phyloP scores from a whole-genome alignment of 2,797 vertebrate genomes.

The Hippopotamyrus pictus region DNA sequence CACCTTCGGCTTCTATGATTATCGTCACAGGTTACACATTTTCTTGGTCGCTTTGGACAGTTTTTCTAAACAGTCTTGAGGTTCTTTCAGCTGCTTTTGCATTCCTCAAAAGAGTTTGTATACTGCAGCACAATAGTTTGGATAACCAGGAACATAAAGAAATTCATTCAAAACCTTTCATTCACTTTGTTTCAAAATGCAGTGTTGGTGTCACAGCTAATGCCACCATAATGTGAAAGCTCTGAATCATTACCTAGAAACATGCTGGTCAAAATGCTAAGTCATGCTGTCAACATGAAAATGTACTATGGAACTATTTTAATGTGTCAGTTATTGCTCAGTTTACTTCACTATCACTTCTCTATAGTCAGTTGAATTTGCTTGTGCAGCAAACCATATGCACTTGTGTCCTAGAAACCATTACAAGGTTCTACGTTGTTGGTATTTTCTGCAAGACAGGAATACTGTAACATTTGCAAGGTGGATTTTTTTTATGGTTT shows the following conservation, averaged over 20 bases:
- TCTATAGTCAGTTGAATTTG: not conserved
- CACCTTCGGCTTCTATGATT: not conserved
- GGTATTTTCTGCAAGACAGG: too few species aligned
- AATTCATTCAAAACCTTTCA: not conserved
- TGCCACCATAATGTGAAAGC: not conserved
- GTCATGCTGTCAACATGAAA: not conserved
- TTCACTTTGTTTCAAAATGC: not conserved
- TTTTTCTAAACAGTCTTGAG: not conserved
- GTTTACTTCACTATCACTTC: not conserved
- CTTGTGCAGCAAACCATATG: not conserved
- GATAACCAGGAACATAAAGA: not conserved
- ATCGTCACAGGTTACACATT: not conserved
- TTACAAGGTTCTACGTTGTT: too few species aligned
- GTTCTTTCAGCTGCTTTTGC: not conserved
- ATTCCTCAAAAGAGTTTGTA: not conserved
- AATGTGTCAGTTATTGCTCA: not conserved
- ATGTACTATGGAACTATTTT: not conserved
- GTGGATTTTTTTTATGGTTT: too few species aligned
- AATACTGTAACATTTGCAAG: too few species aligned
- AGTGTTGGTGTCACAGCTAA: not conserved
- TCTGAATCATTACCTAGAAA: not conserved
- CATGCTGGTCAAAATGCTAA: not conserved
- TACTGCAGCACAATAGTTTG: not conserved
- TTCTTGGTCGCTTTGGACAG: not conserved
- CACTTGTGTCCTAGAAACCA: not conserved